phyloP scores from a whole-genome alignment of 92 coral and sea anemone genomes.

The Galaxea fascicularis region DNA sequence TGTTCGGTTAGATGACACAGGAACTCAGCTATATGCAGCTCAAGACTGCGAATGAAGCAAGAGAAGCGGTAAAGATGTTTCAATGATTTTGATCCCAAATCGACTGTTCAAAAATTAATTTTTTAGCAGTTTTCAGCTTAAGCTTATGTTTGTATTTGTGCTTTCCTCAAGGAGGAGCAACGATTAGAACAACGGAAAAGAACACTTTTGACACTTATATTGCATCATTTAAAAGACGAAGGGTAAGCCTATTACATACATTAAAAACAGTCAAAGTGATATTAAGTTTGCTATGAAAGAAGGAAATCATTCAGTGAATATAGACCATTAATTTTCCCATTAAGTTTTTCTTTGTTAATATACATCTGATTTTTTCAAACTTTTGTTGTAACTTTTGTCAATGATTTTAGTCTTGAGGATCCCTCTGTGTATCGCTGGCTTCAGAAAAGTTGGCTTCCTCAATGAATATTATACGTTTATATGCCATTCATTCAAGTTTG shows the following conservation, averaged over 20 bases:
- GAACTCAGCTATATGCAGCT: constrained; percentile 97
- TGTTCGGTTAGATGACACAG: constrained; percentile 75
- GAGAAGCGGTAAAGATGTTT: constrained; percentile 79
- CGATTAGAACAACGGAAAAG: constrained; percentile 83
- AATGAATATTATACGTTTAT: no score
- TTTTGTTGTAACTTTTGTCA: no score
- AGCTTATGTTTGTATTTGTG: neutral
- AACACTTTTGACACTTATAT: constrained; percentile 84
- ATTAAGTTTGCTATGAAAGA: no score
- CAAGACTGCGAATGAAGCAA: constrained; percentile 96
- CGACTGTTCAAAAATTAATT: no score
- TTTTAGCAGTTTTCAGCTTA: no score
- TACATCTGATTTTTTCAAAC: no score
- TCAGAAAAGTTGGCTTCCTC: no score
- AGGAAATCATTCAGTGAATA: neutral
- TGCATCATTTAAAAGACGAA: constrained; percentile 86
- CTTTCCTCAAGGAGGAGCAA: constrained; percentile 73
- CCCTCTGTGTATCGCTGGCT: no score
- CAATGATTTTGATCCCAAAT: neutral
- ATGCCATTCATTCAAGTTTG: no score
- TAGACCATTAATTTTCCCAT: neutral
- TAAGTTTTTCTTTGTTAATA: no score
- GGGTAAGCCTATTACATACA: constrained; percentile 63
- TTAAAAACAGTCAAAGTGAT: no score
- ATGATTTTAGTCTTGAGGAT: no score